phyloP scores from a whole-genome alignment of 2,888 invertebrate species.

The Conistra vaccinii region DNA sequence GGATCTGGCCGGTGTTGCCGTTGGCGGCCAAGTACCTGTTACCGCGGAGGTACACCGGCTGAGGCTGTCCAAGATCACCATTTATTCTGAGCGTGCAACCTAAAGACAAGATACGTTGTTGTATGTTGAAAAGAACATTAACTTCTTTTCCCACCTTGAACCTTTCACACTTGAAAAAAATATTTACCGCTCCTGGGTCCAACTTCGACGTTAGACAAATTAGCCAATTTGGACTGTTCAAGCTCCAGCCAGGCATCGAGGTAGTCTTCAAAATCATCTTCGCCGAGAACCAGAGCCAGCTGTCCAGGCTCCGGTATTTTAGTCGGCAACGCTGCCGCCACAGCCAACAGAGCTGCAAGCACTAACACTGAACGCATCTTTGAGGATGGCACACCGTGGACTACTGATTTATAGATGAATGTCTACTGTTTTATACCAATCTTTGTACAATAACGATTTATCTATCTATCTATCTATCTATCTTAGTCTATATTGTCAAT shows the following conservation, averaged over 20 bases:
- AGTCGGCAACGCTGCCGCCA: slow-evolving; percentile 69
- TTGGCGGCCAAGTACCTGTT: slow-evolving; percentile 74
- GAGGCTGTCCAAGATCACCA: slow-evolving; percentile 90
- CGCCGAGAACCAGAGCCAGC: slow-evolving; percentile 80
- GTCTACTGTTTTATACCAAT: slow-evolving; percentile 52
- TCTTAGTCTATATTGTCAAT: slow-evolving; percentile 17
- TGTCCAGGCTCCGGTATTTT: slow-evolving; percentile 82
- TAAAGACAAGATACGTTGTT: slow-evolving; percentile 63
- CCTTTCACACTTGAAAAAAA: no score
- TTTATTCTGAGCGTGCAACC: slow-evolving; percentile 87
- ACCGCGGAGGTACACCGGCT: slow-evolving; percentile 90
- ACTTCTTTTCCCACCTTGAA: no score
- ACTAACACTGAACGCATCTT: slow-evolving; percentile 65
- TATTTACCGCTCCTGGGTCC: slow-evolving; percentile 74
- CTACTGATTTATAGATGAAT: slow-evolving; percentile 26
- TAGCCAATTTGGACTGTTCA: slow-evolving; percentile 76
- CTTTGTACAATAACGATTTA: slow-evolving; percentile 2
- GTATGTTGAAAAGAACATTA: no score
- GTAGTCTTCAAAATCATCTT: slow-evolving; percentile 89
- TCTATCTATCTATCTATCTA: slow-evolving; percentile 25
- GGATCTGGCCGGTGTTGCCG: slow-evolving; percentile 81
- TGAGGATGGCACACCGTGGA: slow-evolving; percentile 33
- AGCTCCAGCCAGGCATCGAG: slow-evolving; percentile 83
- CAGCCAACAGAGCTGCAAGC: slow-evolving; percentile 69
- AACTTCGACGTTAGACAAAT: slow-evolving; percentile 61